Base-by-base conservation (phyloP, 2,113 vertebrate genomes). In the Myodes glareolus region DNA sequence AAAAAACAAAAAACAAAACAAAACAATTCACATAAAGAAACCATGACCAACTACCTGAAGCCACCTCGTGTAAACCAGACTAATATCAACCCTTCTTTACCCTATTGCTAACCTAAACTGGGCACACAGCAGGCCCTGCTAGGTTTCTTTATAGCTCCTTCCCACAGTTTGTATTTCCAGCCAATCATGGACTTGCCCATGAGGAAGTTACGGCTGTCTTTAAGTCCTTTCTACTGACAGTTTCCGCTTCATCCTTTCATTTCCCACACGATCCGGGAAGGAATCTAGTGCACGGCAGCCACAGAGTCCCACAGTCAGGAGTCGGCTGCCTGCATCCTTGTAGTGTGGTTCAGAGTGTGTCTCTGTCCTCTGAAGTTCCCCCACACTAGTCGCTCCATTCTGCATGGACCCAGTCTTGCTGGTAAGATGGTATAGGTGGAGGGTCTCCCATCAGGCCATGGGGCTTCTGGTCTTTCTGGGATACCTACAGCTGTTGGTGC, bases 331-430 rank as follows among this genome's bases (percentile, higher is more conserved):
- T 33, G 12, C 29, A 1, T 11, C 31, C 39, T 29, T 7, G 0
- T 0, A 17, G 58, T 5, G 4, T 33, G 0, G 33, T 14, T 4
- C 21, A 1, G 42, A 0, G 0, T 3, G 55, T 1, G 4, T 11
- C 61, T n/a, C 70, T 9, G 36, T 29, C 55, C 77, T 12, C 45
- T 7, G 77, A 2, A 0, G 16, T 9, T 45, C 82, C 67, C 17
- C 36, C 36, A 17, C 7, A 0, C 0, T 0, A 27, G 76, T 29
- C 3, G 45, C 55, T 4, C 5, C 61, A n/a, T 4, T 5, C 1
- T 16, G 86, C 0, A 7, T n/a, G 36, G 91, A n/a, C 76, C n/a
- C 31, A 0, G 63, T 0, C 25, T 63, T 36, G 21, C 33, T 14
- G 61, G 25, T n/a, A 36, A 84, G 70, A 78, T 1, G 63, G 50